Conservation (phyloP, 2,797 vertebrate genomes). For the Trachurus trachurus region DNA sequence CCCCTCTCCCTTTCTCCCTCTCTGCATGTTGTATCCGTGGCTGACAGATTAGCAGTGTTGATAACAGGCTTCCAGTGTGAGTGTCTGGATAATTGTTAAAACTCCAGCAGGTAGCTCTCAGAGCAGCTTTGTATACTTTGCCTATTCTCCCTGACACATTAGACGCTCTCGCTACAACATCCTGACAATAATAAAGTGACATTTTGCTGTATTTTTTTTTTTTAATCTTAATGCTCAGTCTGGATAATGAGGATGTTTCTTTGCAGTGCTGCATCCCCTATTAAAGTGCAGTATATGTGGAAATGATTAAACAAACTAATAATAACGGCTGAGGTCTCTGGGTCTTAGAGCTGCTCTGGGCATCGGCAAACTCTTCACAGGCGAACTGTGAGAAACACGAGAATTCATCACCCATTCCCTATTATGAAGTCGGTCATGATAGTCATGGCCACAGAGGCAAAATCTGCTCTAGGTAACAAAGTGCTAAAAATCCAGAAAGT, state of each 20-base stretch:
- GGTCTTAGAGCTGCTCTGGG: background rate
- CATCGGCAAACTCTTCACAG: background rate
- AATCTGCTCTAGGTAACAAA: background rate
- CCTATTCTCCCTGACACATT: background rate
- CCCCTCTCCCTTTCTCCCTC: no score
- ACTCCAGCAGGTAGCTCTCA: constrained; percentile 14
- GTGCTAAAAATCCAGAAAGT: background rate
- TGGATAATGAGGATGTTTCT: background rate
- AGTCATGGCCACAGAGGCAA: background rate
- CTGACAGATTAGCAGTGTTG: constrained; percentile 11
- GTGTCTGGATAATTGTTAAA: constrained; percentile 21
- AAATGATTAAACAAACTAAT: background rate
- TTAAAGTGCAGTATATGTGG: background rate
- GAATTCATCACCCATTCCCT: background rate
- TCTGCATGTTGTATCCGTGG: constrained; percentile 6
- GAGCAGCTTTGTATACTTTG: constrained; percentile 8
- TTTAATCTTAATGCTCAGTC: background rate
- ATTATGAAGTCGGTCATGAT: background rate
- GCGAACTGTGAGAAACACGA: background rate
- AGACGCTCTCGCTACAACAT: background rate
- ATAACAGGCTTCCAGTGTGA: constrained; percentile 19
- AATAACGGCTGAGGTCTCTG: background rate
- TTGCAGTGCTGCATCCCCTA: background rate
- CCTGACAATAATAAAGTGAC: background rate
- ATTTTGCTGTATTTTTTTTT: background rate